Evolutionary conservation across 2,797 vertebrate species (phyloP).

Genomic region (Hydrocynus forskahlii): DNA sequence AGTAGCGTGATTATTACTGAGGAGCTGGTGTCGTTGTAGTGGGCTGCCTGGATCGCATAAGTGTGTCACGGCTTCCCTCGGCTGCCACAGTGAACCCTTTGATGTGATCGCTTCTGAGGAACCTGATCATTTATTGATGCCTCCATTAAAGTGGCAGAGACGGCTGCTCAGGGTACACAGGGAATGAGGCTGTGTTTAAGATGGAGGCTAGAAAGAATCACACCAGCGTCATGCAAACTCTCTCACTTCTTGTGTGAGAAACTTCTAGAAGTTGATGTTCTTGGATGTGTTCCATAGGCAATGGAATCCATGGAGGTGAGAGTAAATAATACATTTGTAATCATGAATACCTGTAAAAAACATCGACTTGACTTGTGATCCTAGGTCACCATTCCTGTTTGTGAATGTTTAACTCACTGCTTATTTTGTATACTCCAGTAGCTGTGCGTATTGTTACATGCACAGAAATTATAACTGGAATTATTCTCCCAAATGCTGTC

Average conservation of each 20-base stretch:
- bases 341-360: slow-evolving; percentile 8
- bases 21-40: slow-evolving; percentile 66
- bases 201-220: slow-evolving; percentile 53
- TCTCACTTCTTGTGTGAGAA: slow-evolving; percentile 2
- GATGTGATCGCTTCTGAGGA: slow-evolving; percentile 84
- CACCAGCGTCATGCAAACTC: slow-evolving; percentile 40
- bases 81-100: slow-evolving; percentile 81
- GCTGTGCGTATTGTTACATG: background rate
- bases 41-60: slow-evolving; percentile 66
- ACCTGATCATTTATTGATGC: slow-evolving; percentile 88
- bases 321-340: slow-evolving; percentile 17
- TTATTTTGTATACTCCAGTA: background rate
- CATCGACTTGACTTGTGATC: background rate
- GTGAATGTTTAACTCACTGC: background rate
- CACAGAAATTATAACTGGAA: background rate
- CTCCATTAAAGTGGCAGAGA: slow-evolving; percentile 79
- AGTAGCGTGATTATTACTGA: slow-evolving; percentile 70
- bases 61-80: slow-evolving; percentile 71
- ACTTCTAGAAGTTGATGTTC: slow-evolving; percentile 13
- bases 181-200: slow-evolving; percentile 34
- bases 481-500: background rate
- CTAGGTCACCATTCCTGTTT: background rate
- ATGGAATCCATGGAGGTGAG: background rate
- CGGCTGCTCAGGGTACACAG: slow-evolving; percentile 63
- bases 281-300: slow-evolving; percentile 19